phyloP scores from a whole-genome alignment of 2,888 invertebrate species.

The Tetragnatha montana region DNA sequence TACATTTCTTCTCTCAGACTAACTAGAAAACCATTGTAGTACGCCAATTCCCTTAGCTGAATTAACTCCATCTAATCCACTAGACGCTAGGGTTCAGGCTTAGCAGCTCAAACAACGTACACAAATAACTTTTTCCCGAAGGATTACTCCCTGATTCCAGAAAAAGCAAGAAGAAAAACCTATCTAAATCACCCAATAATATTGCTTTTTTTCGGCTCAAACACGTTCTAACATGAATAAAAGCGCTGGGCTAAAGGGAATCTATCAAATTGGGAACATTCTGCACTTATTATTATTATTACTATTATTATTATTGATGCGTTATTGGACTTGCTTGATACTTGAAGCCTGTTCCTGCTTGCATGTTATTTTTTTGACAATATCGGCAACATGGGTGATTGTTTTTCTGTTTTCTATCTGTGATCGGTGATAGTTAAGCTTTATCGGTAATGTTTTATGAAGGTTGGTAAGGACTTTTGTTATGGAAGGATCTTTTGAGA shows the following conservation, averaged over 20 bases:
- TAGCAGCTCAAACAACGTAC: not conserved
- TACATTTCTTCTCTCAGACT: too few species aligned
- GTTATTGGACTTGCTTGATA: slow-evolving; percentile 44
- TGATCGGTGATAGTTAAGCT: slow-evolving; percentile 22
- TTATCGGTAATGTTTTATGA: not conserved
- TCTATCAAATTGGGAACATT: not conserved
- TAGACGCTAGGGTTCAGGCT: not conserved
- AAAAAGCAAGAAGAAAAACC: not conserved
- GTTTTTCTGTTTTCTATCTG: not conserved
- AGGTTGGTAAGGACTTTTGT: too few species aligned
- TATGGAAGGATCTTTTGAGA: too few species aligned
- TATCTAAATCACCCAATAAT: not conserved
- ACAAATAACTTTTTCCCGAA: not conserved
- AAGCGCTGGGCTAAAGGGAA: slow-evolving; percentile 1
- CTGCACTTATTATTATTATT: not conserved
- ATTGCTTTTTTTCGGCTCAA: not conserved
- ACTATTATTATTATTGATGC: slow-evolving; percentile 56
- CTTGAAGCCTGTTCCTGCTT: not conserved
- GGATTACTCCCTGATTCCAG: not conserved
- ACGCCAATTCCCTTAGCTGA: too few species aligned
- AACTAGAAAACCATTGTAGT: too few species aligned
- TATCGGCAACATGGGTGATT: slow-evolving; percentile 27
- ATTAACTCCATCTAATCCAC: too few species aligned
- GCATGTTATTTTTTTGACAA: not conserved
- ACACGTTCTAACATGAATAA: slow-evolving; percentile 2